Percentiles rank a stretch among this genome's conserved stretches.
Conservation (phyloP, 2,888 invertebrate species). For the Hypomecis punctinalis region DNA sequence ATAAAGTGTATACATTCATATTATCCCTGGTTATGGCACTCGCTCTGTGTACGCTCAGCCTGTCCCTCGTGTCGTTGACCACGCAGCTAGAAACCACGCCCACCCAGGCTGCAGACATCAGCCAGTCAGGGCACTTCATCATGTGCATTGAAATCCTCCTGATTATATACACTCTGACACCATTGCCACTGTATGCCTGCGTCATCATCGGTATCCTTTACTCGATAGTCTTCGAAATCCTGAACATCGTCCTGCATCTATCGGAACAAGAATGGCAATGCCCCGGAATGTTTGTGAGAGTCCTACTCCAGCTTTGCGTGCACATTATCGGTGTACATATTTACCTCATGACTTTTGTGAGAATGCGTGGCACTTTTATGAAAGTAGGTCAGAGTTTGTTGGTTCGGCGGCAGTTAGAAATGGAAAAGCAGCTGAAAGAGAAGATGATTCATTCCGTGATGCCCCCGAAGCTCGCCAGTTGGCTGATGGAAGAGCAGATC, state of each 20-base stretch:
- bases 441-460: conserved; percentile 99
- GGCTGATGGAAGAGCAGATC: conserved; percentile 91
- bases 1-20: conserved; percentile 87
- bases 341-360: conserved; percentile 95
- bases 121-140: conserved; percentile 92
- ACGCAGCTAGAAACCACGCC: conserved; percentile 81
- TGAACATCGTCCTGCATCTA: conserved; percentile 84
- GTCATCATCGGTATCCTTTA: conserved; percentile 91
- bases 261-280: conserved; percentile 81
- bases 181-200: conserved; percentile 94
- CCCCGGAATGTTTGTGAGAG: conserved; percentile 87
- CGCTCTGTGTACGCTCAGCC: conserved; percentile 88
- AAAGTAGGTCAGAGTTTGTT: conserved; percentile 97
- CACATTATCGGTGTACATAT: conserved; percentile 97
- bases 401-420: conserved; percentile 94
- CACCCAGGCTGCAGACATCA: conserved; percentile 85
- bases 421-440: conserved; percentile 97
- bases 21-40: conserved; percentile 90
- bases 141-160: conserved; percentile 94
- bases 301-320: conserved; percentile 94
- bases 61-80: conserved; percentile 86
- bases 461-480: conserved; percentile 96
- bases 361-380: conserved; percentile 98
- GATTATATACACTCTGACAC: conserved; percentile 96
- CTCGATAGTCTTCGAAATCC: conserved; percentile 93